Percentiles rank a stretch among this genome's conserved stretches.
phyloP scores from a whole-genome alignment of 2,888 invertebrate genomes.

The Entomobrya proxima region DNA sequence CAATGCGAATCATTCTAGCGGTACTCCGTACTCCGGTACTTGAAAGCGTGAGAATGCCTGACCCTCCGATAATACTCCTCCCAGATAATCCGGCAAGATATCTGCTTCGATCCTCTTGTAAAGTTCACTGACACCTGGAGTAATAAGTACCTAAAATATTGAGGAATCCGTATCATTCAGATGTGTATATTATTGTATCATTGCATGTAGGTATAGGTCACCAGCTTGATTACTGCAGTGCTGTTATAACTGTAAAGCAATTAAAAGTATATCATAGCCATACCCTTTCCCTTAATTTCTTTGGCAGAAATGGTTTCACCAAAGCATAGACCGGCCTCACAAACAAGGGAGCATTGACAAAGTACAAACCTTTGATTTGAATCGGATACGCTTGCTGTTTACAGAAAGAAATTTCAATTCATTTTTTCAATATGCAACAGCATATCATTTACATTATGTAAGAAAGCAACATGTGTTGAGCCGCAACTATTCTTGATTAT shows the following conservation, averaged over 20 bases:
- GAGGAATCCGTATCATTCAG: neutral
- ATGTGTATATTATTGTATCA: neutral
- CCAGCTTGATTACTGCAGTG: neutral
- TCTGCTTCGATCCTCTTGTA: conserved; percentile 2
- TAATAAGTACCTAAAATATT: conserved; percentile 20
- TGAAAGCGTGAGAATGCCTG: too few relatives aligned
- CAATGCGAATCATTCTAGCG: too few relatives aligned
- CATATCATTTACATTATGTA: neutral
- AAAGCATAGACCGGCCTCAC: conserved; percentile 11
- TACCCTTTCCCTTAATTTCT: conserved; percentile 42
- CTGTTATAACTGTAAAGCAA: neutral
- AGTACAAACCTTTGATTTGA: conserved; percentile 41
- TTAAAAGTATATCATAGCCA: neutral
- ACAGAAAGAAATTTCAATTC: neutral
- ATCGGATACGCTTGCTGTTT: conserved; percentile 46
- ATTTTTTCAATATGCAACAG: neutral
- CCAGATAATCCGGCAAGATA: conserved; percentile 41
- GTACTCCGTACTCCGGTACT: too few relatives aligned
- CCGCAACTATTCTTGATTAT: neutral
- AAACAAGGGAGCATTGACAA: conserved; percentile 41
- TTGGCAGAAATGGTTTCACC: conserved; percentile 37
- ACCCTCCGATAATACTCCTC: neutral
- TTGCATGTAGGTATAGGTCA: neutral
- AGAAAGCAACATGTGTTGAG: neutral
- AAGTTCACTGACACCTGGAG: conserved; percentile 41